Percentiles rank a stretch among this genome's conserved stretches.
Conservation (phyloP, 2,888 invertebrate species). For the Heliconius sara region DNA sequence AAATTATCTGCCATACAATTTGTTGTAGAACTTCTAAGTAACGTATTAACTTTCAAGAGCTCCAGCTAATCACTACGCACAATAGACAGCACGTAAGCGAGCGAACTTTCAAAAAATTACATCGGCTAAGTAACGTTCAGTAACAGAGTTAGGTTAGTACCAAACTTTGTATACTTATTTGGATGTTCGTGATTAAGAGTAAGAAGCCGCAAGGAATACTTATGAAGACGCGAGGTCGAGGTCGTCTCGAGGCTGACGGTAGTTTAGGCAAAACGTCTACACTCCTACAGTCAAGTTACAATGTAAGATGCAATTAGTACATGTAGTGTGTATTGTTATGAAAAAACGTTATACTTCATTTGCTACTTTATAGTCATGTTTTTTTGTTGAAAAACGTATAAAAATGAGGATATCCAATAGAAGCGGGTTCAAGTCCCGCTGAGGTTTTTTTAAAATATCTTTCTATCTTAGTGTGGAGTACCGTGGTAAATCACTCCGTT, state of each 20-base stretch:
- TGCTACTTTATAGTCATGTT: neutral
- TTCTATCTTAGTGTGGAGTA: too few relatives aligned
- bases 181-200: conserved; percentile 36
- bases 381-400: neutral
- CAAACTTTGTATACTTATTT: conserved; percentile 22
- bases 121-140: conserved; percentile 12
- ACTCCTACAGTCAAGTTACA: conserved; percentile 8
- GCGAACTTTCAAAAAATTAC: conserved; percentile 12
- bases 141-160: conserved; percentile 12
- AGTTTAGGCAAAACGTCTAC: neutral
- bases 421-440: too few relatives aligned
- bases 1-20: neutral
- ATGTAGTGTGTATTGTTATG: neutral
- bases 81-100: conserved; percentile 2
- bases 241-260: conserved; percentile 13
- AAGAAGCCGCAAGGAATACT: conserved; percentile 31
- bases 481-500: too few relatives aligned
- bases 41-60: neutral
- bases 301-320: neutral
- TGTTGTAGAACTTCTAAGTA: neutral
- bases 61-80: conserved; percentile 5
- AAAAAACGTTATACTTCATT: neutral
- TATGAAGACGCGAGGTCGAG: conserved; percentile 32
- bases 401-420: too few relatives aligned
- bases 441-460: neutral